Percentiles rank a stretch among this genome's conserved stretches.
These are phyloP conservation scores for Chaetura pelagica DNA, from an alignment of 2,113 vertebrate genomes.

Conservation along the genomic window DNA sequence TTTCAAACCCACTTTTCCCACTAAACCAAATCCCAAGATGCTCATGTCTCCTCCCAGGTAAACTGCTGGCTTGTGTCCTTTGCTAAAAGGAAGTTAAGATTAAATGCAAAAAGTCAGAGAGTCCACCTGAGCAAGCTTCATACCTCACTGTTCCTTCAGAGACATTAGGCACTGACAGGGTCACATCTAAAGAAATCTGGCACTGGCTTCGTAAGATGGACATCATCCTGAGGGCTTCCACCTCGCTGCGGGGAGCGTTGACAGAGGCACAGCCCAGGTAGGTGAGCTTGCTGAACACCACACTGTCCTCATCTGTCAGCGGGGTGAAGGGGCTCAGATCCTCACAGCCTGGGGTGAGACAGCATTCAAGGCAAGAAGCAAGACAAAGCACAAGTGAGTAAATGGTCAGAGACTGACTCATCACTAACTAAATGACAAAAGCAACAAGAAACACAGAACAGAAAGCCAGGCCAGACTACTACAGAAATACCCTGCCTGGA, in stretches of 20 bases:
- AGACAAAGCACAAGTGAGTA: fast-evolving
- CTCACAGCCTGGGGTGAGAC: conserved; percentile 67
- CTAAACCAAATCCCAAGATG: not conserved
- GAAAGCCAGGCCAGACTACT: not conserved
- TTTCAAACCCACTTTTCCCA: not conserved
- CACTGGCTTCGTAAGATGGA: conserved; percentile 93
- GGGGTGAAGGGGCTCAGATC: conserved; percentile 87
- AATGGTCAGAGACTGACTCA: not conserved
- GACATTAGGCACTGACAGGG: conserved; percentile 94
- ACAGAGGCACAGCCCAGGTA: conserved; percentile 97
- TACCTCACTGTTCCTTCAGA: conserved; percentile 98
- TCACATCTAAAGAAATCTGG: conserved; percentile 92
- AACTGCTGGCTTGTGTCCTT: not conserved
- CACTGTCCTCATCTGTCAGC: conserved; percentile 92
- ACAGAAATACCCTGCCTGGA: not conserved
- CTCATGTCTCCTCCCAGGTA: not conserved
- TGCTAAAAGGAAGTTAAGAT: not conserved
- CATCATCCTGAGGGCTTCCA: conserved; percentile 97
- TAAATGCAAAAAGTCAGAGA: not conserved
- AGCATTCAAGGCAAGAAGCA: not conserved
- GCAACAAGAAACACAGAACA: not conserved
- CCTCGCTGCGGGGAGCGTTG: conserved; percentile 95
- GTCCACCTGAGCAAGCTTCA: not conserved
- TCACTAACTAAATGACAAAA: not conserved
- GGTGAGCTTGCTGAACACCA: conserved; percentile 97